These are phyloP conservation scores for Rhincodon typus DNA, from an alignment of 2,797 vertebrate genomes.

Conservation along the genomic window DNA sequence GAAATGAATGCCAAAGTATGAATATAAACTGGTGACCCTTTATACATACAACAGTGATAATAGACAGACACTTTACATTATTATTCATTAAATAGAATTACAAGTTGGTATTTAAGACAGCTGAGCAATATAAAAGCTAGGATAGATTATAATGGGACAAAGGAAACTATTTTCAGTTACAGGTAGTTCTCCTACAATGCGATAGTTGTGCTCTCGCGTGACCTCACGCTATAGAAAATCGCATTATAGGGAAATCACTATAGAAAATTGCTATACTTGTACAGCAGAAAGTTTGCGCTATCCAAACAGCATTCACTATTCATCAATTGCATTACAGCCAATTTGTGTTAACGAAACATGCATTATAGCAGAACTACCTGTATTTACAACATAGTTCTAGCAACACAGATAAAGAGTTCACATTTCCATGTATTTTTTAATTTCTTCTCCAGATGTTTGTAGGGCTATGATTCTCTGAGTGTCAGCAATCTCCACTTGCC, in stretches of 20 bases:
- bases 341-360: no score
- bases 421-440: background rate
- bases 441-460: background rate
- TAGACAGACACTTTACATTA: background rate
- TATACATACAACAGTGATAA: background rate
- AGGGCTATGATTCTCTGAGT: background rate
- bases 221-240: no score
- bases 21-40: background rate
- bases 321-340: no score
- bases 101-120: background rate
- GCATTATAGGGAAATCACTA: no score
- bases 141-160: background rate
- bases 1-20: background rate
- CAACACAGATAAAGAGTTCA: background rate
- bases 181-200: no score
- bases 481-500: background rate
- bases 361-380: no score
- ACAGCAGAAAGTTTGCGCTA: no score
- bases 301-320: no score
- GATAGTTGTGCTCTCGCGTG: no score
- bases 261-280: no score
- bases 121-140: background rate
- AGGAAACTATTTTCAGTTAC: background rate
- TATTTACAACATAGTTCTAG: background rate
- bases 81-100: background rate